These are phyloP conservation scores for Gallinago undulata DNA, from an alignment of 2,113 vertebrate genomes.

Conservation along the genomic window DNA sequence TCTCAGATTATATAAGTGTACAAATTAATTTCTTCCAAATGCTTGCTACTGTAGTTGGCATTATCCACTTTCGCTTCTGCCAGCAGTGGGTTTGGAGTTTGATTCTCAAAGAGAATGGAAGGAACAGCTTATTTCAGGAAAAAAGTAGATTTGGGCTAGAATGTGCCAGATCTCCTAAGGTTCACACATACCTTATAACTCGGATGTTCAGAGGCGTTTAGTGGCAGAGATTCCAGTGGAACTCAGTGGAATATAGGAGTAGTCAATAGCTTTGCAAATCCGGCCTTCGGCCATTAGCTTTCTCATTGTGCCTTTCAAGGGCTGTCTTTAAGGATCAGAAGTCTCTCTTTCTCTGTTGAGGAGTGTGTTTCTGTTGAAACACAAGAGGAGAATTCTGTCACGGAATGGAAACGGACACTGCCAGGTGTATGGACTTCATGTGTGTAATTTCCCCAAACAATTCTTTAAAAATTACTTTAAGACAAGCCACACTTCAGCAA, in stretches of 20 bases:
- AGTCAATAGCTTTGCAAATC: background rate
- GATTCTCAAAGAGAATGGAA: background rate
- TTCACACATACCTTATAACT: background rate
- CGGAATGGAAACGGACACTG: background rate
- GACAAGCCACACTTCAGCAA: conserved; percentile 43
- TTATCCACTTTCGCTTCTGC: background rate
- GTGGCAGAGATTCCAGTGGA: background rate
- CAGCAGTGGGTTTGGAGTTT: conserved; percentile 21
- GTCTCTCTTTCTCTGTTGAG: background rate
- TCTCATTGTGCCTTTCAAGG: background rate
- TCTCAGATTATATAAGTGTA: conserved; percentile 10
- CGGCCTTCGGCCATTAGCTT: background rate
- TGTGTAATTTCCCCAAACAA: background rate
- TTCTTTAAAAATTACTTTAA: background rate
- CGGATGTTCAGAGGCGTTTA: fast-evolving
- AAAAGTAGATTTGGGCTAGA: background rate
- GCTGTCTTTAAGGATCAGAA: background rate
- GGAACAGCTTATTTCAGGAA: background rate
- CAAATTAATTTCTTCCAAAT: conserved; percentile 56
- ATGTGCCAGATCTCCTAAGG: background rate
- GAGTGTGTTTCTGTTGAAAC: background rate
- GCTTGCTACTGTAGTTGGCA: conserved; percentile 44
- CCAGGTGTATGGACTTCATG: background rate
- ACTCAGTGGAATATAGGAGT: background rate
- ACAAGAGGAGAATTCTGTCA: background rate